These are phyloP conservation scores for Schizopygopsis malacanthus DNA, from an alignment of 2,797 vertebrate genomes.

Conservation along the genomic window DNA sequence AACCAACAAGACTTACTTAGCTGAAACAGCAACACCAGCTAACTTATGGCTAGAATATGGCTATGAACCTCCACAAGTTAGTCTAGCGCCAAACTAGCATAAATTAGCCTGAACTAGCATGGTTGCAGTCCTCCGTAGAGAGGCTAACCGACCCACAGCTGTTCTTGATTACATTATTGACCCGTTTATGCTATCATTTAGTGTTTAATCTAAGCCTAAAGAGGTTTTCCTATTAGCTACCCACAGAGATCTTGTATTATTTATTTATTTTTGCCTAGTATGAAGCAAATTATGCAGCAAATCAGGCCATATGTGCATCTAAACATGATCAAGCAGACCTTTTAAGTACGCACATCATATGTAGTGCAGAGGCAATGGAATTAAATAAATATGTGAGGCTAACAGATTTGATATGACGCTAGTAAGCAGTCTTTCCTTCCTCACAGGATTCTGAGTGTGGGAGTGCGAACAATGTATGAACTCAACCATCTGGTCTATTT, in stretches of 20 bases:
- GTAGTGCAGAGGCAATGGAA: conserved; percentile 22
- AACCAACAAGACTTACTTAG: background rate
- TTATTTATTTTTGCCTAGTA: conserved; percentile 11
- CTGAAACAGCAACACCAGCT: background rate
- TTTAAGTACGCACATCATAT: conserved; percentile 11
- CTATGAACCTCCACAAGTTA: background rate
- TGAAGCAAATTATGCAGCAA: conserved; percentile 20
- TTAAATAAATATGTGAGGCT: conserved; percentile 57
- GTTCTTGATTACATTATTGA: conserved; percentile 53
- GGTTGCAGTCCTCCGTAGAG: conserved; percentile 7
- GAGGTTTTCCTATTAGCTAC: conserved; percentile 16
- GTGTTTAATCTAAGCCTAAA: conserved; percentile 11
- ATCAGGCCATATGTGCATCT: conserved; percentile 20
- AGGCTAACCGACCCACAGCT: conserved; percentile 16
- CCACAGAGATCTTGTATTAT: background rate
- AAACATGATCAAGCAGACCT: conserved; percentile 10
- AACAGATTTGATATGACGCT: conserved; percentile 64
- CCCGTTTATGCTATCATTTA: conserved; percentile 51
- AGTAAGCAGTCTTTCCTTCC: conserved; percentile 62
- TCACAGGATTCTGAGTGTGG: conserved; percentile 59
- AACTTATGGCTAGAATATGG: background rate
- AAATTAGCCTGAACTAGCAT: background rate
- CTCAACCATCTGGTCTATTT: conserved; percentile 77
- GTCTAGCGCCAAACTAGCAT: background rate
- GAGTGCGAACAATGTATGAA: conserved; percentile 71